These are phyloP conservation scores for Conus ventricosus DNA, from an alignment of 1,140 invertebrate genomes.

Conservation along the genomic window DNA sequence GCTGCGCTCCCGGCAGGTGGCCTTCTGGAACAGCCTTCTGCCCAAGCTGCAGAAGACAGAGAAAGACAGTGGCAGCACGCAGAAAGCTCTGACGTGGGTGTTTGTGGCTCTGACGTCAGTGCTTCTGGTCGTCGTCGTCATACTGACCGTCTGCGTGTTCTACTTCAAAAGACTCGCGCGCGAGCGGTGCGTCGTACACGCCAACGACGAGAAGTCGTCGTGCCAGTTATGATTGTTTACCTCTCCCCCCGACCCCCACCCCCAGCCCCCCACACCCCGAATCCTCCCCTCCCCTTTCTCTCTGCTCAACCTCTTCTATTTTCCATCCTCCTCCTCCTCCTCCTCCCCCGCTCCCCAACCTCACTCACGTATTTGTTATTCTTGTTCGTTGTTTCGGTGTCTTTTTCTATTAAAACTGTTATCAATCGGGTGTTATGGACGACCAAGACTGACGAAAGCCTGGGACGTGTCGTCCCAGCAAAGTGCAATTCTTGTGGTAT, in stretches of 20 bases:
- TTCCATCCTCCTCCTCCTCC: background rate
- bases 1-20: conserved; percentile 41
- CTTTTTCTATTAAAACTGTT: background rate
- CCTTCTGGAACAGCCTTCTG: conserved; percentile 50
- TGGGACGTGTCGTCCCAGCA: too few relatives aligned
- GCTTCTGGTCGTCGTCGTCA: conserved; percentile 34
- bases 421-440: background rate
- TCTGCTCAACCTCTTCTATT: background rate
- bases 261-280: too few relatives aligned
- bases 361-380: background rate
- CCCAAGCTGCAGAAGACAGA: conserved; percentile 24
- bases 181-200: conserved; percentile 7
- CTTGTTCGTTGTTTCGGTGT: background rate
- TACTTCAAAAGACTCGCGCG: conserved; percentile 18
- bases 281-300: background rate
- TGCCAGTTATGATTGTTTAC: conserved; percentile 9
- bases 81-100: conserved; percentile 33
- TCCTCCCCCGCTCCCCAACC: background rate
- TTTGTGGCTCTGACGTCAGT: conserved; percentile 36
- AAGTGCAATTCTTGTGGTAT: too few relatives aligned
- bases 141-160: conserved; percentile 30
- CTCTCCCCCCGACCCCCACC: background rate
- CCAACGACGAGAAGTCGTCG: conserved; percentile 21
- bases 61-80: background rate
- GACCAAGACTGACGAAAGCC: too few relatives aligned